Conservation (phyloP, 35 echinoderm and acorn worm species). For the Ophioderma brevispina region DNA sequence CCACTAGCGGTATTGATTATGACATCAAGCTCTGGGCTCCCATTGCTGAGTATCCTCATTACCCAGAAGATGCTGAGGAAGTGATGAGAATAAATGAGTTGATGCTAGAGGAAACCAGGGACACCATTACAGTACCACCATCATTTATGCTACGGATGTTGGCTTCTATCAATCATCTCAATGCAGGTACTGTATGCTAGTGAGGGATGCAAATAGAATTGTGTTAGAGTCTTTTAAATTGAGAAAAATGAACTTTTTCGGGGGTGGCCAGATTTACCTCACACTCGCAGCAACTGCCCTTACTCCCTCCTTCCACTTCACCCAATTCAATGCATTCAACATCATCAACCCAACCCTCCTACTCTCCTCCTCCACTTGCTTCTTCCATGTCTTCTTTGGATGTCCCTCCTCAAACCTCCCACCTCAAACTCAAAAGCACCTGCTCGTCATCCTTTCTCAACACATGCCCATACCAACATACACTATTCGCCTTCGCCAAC, state of each 20-base stretch:
- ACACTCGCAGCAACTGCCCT: too few species aligned
- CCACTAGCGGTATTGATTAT: constrained; percentile 98
- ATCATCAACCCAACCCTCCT: neutral
- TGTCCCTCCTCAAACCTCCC: too few species aligned
- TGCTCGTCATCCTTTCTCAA: too few species aligned
- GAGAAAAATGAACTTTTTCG: neutral
- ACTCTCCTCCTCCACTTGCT: too few species aligned
- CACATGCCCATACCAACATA: too few species aligned
- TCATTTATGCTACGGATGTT: constrained; percentile 98
- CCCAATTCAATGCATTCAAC: neutral
- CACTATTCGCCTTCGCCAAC: too few species aligned
- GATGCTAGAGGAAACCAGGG: constrained; percentile 97
- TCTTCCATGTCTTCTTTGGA: too few species aligned
- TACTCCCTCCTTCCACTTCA: neutral
- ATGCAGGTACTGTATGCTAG: constrained; percentile 61
- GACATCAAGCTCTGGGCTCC: constrained; percentile 96
- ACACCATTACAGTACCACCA: constrained; percentile 97
- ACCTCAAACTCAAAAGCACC: too few species aligned
- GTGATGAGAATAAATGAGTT: constrained; percentile 98
- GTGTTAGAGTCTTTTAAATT: neutral
- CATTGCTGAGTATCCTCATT: constrained; percentile 43
- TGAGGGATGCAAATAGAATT: neutral
- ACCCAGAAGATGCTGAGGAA: constrained; percentile 72
- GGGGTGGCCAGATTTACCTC: neutral
- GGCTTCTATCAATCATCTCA: constrained; percentile 89